Conservation (phyloP, 2,888 invertebrate genomes). For the Phyllotreta cruciferae region DNA sequence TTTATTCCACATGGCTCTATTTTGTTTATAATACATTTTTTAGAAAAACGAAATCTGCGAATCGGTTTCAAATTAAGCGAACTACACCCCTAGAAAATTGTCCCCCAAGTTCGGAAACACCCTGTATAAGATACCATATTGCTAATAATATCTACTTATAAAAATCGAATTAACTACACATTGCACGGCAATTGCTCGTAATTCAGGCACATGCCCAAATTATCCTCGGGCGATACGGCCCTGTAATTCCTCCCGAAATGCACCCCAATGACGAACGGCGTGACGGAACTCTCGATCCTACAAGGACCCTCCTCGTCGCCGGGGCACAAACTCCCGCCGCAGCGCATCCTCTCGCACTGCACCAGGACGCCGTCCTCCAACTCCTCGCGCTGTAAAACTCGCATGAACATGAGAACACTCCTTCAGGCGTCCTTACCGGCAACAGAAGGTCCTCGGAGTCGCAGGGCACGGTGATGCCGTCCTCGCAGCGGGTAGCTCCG, state of each 20-base stretch:
- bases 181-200: conserved; percentile 76
- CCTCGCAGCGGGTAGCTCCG: conserved; percentile 63
- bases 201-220: conserved; percentile 79
- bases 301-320: conserved; percentile 62
- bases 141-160: no score
- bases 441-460: conserved; percentile 84
- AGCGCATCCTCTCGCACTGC: conserved; percentile 80
- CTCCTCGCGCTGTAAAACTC: conserved; percentile 62
- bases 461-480: conserved; percentile 81
- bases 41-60: no score
- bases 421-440: conserved; percentile 58
- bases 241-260: conserved; percentile 74
- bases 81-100: no score
- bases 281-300: conserved; percentile 76
- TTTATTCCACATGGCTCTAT: no score
- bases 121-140: no score
- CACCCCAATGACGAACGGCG: conserved; percentile 80
- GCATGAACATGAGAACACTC: not conserved
- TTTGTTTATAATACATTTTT: no score
- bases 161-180: no score
- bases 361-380: conserved; percentile 63
- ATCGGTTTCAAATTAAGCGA: no score
- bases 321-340: conserved; percentile 76
- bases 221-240: conserved; percentile 78
- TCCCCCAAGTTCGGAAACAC: no score